Evolutionary conservation across 2,888 invertebrate genomes (phyloP).

Genomic region (Latrodectus elegans): DNA sequence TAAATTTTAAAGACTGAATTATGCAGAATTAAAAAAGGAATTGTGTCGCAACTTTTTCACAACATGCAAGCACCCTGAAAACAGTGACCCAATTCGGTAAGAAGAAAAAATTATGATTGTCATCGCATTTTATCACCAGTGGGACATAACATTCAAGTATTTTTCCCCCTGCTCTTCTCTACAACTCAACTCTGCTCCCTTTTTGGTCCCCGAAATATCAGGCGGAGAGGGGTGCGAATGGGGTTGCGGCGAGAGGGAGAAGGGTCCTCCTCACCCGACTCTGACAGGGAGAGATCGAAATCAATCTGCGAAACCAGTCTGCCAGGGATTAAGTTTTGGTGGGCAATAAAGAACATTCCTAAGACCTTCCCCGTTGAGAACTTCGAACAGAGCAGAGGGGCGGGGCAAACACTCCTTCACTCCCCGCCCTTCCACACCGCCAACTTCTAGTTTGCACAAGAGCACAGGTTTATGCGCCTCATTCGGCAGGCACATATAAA

Average conservation of each 20-base stretch:
- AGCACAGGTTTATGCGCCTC: too few species aligned
- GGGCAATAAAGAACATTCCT: conserved; percentile 1
- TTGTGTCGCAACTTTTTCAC: not conserved
- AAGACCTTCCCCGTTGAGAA: not conserved
- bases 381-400: not conserved
- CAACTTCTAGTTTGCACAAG: not conserved
- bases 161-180: too few species aligned
- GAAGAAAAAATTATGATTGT: too few species aligned
- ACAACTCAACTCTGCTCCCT: not conserved
- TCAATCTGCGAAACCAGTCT: conserved; percentile 3
- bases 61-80: not conserved
- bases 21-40: too few species aligned
- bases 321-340: not conserved
- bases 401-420: not conserved
- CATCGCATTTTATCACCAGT: not conserved
- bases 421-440: not conserved
- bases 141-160: not conserved
- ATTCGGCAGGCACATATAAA: too few species aligned
- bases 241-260: not conserved
- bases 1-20: too few species aligned
- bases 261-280: not conserved
- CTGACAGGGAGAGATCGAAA: not conserved
- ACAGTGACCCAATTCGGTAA: not conserved
- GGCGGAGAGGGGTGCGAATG: not conserved
- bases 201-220: not conserved